Evolutionary conservation across 2,888 invertebrate genomes (phyloP).

Genomic region (Gibbula magus): DNA sequence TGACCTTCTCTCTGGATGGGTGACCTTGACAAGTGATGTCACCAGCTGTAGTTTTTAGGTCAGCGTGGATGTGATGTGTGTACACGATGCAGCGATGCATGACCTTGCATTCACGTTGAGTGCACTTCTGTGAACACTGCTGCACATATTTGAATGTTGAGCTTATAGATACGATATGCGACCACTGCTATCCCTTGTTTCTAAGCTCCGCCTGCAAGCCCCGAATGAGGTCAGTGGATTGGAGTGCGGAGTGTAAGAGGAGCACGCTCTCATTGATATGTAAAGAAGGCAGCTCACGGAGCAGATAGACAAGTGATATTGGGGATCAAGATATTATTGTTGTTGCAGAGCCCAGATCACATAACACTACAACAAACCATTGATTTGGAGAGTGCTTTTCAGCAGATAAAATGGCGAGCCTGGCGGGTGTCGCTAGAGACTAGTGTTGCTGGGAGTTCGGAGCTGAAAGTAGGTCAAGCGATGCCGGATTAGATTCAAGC

Average conservation of each 20-base stretch:
- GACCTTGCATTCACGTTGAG: too few species aligned
- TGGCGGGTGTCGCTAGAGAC: not conserved
- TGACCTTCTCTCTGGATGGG: not conserved
- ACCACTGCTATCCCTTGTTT: too few species aligned
- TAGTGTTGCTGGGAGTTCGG: not conserved
- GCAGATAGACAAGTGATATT: slow-evolving; percentile 8
- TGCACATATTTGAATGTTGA: too few species aligned
- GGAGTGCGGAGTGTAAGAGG: not conserved
- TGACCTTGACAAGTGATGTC: not conserved
- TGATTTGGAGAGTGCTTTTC: slow-evolving; percentile 8
- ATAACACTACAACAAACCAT: not conserved
- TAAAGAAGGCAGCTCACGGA: not conserved
- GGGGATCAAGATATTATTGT: slow-evolving; percentile 13
- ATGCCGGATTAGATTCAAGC: not conserved
- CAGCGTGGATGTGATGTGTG: too few species aligned
- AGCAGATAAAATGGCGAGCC: slow-evolving; percentile 1
- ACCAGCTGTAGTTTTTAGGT: too few species aligned
- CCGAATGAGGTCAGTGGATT: too few species aligned
- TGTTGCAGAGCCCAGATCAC: not conserved
- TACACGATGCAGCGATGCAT: too few species aligned
- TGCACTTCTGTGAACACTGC: too few species aligned
- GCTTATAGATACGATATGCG: too few species aligned
- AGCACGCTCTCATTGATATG: slow-evolving; percentile 2
- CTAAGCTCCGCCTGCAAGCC: too few species aligned
- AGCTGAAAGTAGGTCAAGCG: slow-evolving; percentile 11